Percentiles rank a stretch among this genome's conserved stretches.
Evolutionary conservation across 2,113 vertebrate genomes (phyloP).

Genomic region (Perccottus glenii): DNA sequence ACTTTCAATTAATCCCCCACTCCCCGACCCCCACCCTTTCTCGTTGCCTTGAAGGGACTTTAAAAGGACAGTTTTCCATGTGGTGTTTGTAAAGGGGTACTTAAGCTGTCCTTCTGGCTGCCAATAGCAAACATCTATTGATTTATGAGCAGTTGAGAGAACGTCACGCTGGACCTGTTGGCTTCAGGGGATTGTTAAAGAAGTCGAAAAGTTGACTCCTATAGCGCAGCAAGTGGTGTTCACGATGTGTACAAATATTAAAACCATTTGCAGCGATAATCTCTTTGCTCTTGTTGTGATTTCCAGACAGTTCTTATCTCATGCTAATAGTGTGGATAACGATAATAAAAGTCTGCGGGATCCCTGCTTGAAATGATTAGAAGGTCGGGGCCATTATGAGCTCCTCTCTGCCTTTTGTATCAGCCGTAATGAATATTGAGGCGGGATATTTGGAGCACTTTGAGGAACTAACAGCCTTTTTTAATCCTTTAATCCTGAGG

Average conservation of each 20-base stretch:
- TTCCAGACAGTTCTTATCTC: slow-evolving; percentile 73
- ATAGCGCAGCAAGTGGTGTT: slow-evolving; percentile 13
- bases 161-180: slow-evolving; percentile 40
- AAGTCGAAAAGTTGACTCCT: not conserved
- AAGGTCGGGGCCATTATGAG: slow-evolving; percentile 76
- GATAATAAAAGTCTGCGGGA: slow-evolving; percentile 67
- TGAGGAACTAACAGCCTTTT: slow-evolving; percentile 89
- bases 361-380: slow-evolving; percentile 79
- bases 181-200: slow-evolving; percentile 56
- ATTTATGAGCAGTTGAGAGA: slow-evolving; percentile 64
- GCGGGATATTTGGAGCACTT: slow-evolving; percentile 90
- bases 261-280: slow-evolving; percentile 55
- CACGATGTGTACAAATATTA: slow-evolving; percentile 33
- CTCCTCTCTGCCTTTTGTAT: slow-evolving; percentile 83
- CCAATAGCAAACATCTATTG: slow-evolving; percentile 59
- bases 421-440: slow-evolving; percentile 92
- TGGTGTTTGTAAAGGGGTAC: slow-evolving; percentile 43
- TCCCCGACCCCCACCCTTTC: slow-evolving; percentile 45
- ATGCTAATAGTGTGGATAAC: slow-evolving; percentile 77
- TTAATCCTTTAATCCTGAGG: slow-evolving; percentile 97
- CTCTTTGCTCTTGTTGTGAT: slow-evolving; percentile 55
- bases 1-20: slow-evolving; percentile 72
- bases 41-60: slow-evolving; percentile 49
- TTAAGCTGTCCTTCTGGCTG: slow-evolving; percentile 45
- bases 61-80: slow-evolving; percentile 68